Conservation (phyloP, 2,888 invertebrate genomes). For the Myopa tessellatipennis region DNA sequence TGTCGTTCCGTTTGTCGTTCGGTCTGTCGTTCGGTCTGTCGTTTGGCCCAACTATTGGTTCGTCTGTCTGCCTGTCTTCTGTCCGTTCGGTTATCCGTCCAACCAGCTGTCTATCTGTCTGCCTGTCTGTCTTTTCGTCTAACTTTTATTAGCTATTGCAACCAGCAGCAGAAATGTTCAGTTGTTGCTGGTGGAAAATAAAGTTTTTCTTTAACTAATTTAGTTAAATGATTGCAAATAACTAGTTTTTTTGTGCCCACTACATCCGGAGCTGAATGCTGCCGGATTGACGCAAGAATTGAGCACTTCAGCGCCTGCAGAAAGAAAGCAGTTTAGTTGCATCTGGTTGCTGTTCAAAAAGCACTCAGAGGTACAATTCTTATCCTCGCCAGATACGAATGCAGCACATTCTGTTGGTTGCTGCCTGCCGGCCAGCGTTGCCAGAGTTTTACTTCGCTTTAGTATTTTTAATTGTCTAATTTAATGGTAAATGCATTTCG, state of each 20-base stretch:
- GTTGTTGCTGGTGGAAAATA: constrained; percentile 4
- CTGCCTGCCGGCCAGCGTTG: neutral
- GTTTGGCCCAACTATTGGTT: neutral
- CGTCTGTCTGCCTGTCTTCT: neutral
- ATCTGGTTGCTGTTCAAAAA: too few species aligned
- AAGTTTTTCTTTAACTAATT: constrained; percentile 24
- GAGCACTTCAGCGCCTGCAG: neutral
- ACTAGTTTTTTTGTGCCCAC: constrained; percentile 4
- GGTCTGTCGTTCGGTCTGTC: too few species aligned
- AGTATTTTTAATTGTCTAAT: neutral
- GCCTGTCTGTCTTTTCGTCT: neutral
- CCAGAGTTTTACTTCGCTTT: neutral
- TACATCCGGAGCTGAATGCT: neutral
- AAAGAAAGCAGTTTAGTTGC: too few species aligned
- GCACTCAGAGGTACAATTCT: too few species aligned
- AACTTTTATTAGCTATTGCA: constrained; percentile 17
- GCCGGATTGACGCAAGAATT: constrained; percentile 4
- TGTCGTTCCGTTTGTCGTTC: neutral
- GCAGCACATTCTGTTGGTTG: too few species aligned
- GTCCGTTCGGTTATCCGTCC: neutral
- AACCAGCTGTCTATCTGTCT: neutral
- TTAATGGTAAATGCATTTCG: neutral
- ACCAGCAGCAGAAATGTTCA: neutral
- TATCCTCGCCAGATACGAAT: too few species aligned
- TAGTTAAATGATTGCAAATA: constrained; percentile 34